Evolutionary conservation across 1,140 invertebrate species (phyloP).

Genomic region (Micrasema minimum): DNA sequence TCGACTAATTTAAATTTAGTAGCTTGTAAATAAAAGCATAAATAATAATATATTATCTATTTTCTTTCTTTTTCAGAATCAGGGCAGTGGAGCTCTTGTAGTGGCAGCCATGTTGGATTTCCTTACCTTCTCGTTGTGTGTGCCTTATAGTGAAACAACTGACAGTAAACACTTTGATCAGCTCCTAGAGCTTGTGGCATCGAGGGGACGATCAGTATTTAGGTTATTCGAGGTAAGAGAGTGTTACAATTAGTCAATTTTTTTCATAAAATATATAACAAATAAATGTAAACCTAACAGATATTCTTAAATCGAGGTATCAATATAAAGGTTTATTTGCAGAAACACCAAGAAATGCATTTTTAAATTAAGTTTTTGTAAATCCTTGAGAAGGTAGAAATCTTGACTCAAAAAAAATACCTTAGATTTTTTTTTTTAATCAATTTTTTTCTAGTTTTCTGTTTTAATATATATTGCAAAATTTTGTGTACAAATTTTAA

Average conservation of each 20-base stretch:
- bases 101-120: slow-evolving; percentile 98
- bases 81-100: slow-evolving; percentile 79
- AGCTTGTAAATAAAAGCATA: no score
- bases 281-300: neutral
- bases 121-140: slow-evolving; percentile 97
- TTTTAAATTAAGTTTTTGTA: no score
- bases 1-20: no score
- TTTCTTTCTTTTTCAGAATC: slow-evolving; percentile 55
- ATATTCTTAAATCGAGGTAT: no score
- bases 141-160: slow-evolving; percentile 99
- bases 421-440: no score
- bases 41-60: no score
- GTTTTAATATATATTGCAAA: no score
- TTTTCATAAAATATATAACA: neutral
- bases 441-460: no score
- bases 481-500: no score
- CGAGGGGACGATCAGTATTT: slow-evolving; percentile 90
- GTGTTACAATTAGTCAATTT: neutral
- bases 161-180: slow-evolving; percentile 97
- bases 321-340: no score
- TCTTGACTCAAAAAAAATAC: no score
- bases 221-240: slow-evolving; percentile 92
- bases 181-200: slow-evolving; percentile 92
- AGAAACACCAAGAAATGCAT: neutral
- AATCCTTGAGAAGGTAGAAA: no score